Evolutionary conservation across 2,113 vertebrate species (phyloP), one percentile per base, ranked within the genome.

Genomic region (Gasterosteus aculeatus): DNA sequence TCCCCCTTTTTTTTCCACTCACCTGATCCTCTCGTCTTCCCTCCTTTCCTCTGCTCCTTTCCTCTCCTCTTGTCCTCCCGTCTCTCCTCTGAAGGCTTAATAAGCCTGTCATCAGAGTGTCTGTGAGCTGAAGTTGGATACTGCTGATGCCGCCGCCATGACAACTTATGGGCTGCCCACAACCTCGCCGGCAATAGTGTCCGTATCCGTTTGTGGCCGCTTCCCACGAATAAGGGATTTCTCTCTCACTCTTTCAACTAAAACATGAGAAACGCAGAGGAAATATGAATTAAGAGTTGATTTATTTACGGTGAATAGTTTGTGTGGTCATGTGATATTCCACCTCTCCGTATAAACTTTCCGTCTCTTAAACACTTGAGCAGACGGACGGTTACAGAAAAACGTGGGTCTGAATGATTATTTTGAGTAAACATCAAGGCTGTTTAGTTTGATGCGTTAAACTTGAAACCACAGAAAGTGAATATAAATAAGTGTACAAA

Each of bases 61-160:
- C 58, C 54, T 80, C 49, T 51, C 35, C 14, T 69, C 74, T 61
- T 59, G 51, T 78, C 72, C 54, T 75, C 31, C 70, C 15, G 4
- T 63, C 51, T 56, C 22, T 56, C 33, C 15, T 44, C 65, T 69
- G 71, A 80, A 58, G 39, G 42, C 31, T 74, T 84, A 54, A 72
- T 78, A 64, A 65, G 39, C 75, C 53, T 74, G 77, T 83, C 77
- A 67, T 78, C 83, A 46, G 38, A 16, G 60, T 67, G 54, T 67
- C 51, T 72, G 47, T 22, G 63, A 69, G 49, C 59, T 78, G 82
- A 72, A 72, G 54, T 66, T 74, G 39, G 80, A 78, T 72, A 72
- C 77, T 69, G 64, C 72, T 85, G 85, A 75, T 79, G 65, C 76
- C 78, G 59, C 64, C 71, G 39, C 65, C 39, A 51, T 49, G 49